phyloP scores from a whole-genome alignment of 2,888 invertebrate genomes.

The Luperina testacea region DNA sequence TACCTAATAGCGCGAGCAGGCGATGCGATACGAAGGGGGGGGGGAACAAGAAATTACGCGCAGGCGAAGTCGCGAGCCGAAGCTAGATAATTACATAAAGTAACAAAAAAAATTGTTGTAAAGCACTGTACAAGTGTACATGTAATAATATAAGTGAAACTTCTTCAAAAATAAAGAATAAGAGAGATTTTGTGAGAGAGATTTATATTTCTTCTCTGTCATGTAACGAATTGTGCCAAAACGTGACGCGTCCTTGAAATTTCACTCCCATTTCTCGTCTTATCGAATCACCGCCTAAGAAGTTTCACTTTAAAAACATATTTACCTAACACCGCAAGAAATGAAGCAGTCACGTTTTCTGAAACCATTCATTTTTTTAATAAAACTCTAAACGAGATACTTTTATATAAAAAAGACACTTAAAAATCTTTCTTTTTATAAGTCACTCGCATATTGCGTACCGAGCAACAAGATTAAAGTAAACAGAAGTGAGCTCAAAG shows the following conservation, averaged over 20 bases:
- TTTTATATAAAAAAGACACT: conserved; percentile 23
- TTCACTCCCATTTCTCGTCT: neutral
- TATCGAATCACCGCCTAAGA: neutral
- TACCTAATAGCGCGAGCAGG: neutral
- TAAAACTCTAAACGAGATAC: conserved; percentile 19
- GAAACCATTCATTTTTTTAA: conserved; percentile 30
- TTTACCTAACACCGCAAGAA: neutral
- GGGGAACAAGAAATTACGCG: neutral
- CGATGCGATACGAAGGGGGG: neutral
- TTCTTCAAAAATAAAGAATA: neutral
- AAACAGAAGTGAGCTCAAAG: conserved; percentile 36
- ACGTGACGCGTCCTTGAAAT: neutral
- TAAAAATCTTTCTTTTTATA: conserved; percentile 27
- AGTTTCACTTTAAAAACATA: neutral
- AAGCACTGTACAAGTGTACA: too few species aligned
- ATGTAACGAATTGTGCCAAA: too few species aligned
- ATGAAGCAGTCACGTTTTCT: neutral
- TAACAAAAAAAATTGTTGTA: too few species aligned
- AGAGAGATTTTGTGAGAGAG: too few species aligned
- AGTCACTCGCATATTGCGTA: conserved; percentile 10
- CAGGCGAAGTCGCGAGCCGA: neutral
- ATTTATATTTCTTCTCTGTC: too few species aligned
- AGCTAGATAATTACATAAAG: too few species aligned
- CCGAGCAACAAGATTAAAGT: conserved; percentile 44
- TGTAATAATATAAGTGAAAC: neutral